These are phyloP conservation scores for Agrochola litura DNA, from an alignment of 2,888 invertebrate species.

Conservation along the genomic window DNA sequence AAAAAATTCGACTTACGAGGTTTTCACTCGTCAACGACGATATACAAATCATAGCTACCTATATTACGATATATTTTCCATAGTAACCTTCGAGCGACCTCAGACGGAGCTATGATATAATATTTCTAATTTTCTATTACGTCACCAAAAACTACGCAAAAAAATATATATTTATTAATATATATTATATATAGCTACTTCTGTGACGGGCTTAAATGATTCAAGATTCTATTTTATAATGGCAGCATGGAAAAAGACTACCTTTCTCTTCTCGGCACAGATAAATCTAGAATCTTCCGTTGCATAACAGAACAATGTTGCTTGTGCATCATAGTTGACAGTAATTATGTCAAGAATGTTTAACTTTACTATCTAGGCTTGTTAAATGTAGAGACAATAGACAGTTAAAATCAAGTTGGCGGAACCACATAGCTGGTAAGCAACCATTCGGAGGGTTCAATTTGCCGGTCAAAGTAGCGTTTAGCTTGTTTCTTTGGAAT, in stretches of 20 bases:
- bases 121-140: no score
- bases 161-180: no score
- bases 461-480: neutral
- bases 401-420: neutral
- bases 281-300: constrained; percentile 15
- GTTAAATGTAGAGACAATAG: neutral
- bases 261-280: constrained; percentile 10
- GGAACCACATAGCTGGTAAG: neutral
- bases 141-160: no score
- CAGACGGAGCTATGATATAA: no score
- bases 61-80: no score
- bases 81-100: no score
- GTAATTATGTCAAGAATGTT: neutral
- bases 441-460: neutral
- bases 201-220: no score
- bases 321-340: neutral
- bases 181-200: no score
- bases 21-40: no score
- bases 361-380: neutral
- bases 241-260: neutral
- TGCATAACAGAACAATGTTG: neutral
- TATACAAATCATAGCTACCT: no score
- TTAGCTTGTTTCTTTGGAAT: neutral
- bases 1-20: no score
- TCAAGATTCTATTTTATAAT: neutral